These are phyloP conservation scores for Pandemis cinnamomeana DNA, from an alignment of 2,888 invertebrate species.

Conservation along the genomic window DNA sequence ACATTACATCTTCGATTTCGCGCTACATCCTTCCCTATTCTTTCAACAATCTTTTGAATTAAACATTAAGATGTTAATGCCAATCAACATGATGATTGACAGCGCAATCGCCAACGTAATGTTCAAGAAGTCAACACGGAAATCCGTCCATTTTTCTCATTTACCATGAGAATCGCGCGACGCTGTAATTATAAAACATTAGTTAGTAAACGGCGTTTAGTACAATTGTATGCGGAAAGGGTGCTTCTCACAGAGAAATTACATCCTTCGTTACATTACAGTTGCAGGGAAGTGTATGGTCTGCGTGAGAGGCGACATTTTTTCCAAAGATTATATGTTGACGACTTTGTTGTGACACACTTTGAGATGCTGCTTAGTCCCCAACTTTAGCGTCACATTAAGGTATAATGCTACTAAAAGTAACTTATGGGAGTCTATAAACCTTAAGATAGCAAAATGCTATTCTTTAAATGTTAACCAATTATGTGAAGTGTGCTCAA, in stretches of 20 bases:
- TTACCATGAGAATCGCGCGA: conserved; percentile 13
- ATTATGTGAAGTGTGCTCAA: too few species aligned
- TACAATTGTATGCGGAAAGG: conserved; percentile 33
- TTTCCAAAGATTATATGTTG: background rate
- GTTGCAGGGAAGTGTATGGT: background rate
- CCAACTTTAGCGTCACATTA: too few species aligned
- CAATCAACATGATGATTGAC: conserved; percentile 18
- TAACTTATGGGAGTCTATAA: too few species aligned
- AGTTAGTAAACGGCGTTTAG: conserved; percentile 17
- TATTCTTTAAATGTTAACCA: too few species aligned
- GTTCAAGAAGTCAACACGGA: conserved; percentile 13
- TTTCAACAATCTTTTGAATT: conserved; percentile 1
- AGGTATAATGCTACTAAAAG: too few species aligned
- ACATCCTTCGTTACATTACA: conserved; percentile 13
- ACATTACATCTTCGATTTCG: background rate
- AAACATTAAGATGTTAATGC: conserved; percentile 6
- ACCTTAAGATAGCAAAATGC: too few species aligned
- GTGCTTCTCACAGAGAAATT: conserved; percentile 14
- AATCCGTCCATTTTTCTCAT: conserved; percentile 23
- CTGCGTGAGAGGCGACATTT: background rate
- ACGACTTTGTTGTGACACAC: background rate
- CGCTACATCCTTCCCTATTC: background rate
- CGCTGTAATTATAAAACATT: conserved; percentile 20
- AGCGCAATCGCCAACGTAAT: conserved; percentile 24
- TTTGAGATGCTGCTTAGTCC: background rate